Base-by-base conservation (phyloP, 1,140 invertebrate genomes). In the Heliconius nattereri region DNA sequence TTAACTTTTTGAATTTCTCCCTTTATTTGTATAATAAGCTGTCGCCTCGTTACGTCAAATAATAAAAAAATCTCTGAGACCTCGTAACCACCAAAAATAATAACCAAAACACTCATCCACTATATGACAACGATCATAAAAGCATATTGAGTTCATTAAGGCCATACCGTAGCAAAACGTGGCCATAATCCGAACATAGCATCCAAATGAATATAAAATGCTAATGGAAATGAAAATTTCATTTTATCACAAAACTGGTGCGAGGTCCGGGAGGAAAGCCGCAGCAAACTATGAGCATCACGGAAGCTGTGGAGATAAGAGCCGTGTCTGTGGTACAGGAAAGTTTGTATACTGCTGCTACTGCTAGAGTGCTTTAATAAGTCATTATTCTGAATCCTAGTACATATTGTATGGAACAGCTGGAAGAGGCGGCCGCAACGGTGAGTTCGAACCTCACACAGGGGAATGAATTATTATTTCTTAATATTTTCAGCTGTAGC, bases 291-390 rank as follows among this genome's bases (percentile, higher is more conserved):
- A 11, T 7, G 71, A 73, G 3, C 73, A 79, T 70, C 78, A 66
- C 78, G 78, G 78, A 79, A 79, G 73, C 78, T 79, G 78, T 13
- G 40, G n/a, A 76, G 78, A 79, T 79, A 79, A 75, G 73, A 75
- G 73, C 40, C 26, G 37, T 40, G 60, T 66, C 26, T 78, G 75
- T 29, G 74, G 71, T 57, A 49, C 49, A 75, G 73, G 75, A 76
- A 70, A 76, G 20, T 76, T 76, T 76, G 71, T 20, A 66, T 29
- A 66, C 60, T 66, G 60, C 29, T 66, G 60, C 29, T 66, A 66
- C n/a, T n/a, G 6, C 13, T 66, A 66, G 26, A 66, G 60, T 29
- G 60, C 60, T 66, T 66, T 66, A 66, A 19, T 23, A 66, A 66
- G 26, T 66, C 60, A 66, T 66, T 66, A 66, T 66, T 66, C 26